Evolutionary conservation across 2,113 vertebrate genomes (phyloP).

Genomic region (Mixornis gularis): DNA sequence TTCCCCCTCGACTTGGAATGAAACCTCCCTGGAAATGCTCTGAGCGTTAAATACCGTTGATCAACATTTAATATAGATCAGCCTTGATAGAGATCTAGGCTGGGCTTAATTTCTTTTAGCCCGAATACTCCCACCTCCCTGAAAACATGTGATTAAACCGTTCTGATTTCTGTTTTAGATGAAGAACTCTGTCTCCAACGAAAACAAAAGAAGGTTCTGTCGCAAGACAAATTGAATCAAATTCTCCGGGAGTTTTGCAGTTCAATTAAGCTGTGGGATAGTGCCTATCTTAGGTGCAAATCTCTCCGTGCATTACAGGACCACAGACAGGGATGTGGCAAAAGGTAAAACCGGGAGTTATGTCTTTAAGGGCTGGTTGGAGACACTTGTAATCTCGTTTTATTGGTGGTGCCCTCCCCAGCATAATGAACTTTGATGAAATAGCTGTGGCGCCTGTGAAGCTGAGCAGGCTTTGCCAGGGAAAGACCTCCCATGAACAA

Average conservation of each 20-base stretch:
- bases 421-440: constrained; percentile 78
- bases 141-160: constrained; percentile 46
- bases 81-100: not conserved
- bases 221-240: constrained; percentile 58
- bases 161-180: constrained; percentile 50
- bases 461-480: constrained; percentile 62
- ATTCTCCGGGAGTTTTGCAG: constrained; percentile 31
- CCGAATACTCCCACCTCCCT: not conserved
- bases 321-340: constrained; percentile 67
- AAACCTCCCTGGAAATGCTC: not conserved
- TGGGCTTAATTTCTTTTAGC: not conserved
- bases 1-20: not conserved
- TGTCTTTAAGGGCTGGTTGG: constrained; percentile 69
- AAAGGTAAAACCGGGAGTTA: constrained; percentile 64
- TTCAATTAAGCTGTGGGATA: constrained; percentile 55
- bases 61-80: not conserved
- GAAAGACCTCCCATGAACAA: constrained; percentile 73
- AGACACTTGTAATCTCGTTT: constrained; percentile 74
- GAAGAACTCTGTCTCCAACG: constrained; percentile 36
- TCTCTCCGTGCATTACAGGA: constrained; percentile 46
- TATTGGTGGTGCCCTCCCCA: constrained; percentile 71
- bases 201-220: constrained; percentile 44
- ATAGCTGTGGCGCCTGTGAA: constrained; percentile 73
- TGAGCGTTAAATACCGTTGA: not conserved
- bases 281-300: constrained; percentile 61